Evolutionary conservation across 2,797 vertebrate species (phyloP).

Genomic region (Atherinosoma microstoma): DNA sequence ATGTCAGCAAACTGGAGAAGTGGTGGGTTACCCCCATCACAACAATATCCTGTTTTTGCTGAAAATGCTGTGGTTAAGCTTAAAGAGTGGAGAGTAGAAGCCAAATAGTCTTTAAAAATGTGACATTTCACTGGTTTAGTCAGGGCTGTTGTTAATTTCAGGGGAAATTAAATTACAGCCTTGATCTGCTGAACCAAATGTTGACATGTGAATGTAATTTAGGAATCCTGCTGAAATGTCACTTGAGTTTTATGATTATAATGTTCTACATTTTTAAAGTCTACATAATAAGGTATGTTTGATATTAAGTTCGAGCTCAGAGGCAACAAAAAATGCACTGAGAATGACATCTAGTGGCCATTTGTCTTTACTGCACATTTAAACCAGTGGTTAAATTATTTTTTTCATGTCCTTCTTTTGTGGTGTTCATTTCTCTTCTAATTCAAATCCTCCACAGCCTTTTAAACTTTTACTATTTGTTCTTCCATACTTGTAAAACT

Average conservation of each 20-base stretch:
- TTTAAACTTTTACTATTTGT: not conserved
- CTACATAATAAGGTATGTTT: not conserved
- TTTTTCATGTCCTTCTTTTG: not conserved
- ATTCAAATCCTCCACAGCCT: not conserved
- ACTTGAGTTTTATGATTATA: not conserved
- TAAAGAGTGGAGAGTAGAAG: conserved; percentile 10
- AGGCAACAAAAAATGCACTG: conserved; percentile 7
- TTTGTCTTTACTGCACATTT: conserved; percentile 20
- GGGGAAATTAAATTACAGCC: not conserved
- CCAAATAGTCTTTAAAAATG: not conserved
- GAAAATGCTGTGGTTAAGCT: conserved; percentile 19
- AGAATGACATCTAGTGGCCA: conserved; percentile 77
- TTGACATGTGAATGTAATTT: not conserved
- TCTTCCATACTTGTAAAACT: not conserved
- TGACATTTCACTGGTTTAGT: not conserved
- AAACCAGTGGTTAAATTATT: not conserved
- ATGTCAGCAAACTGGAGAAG: conserved; percentile 38
- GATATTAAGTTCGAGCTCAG: not conserved
- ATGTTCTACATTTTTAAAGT: conserved; percentile 11
- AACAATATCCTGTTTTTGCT: conserved; percentile 53
- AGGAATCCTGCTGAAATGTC: not conserved
- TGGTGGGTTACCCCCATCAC: conserved; percentile 21
- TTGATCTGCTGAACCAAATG: not conserved
- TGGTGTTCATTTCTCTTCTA: not conserved
- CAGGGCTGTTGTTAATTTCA: not conserved